Percentiles rank a stretch among this genome's conserved stretches.
phyloP scores from a whole-genome alignment of 1,140 invertebrate species.

The Ylistrum balloti region DNA sequence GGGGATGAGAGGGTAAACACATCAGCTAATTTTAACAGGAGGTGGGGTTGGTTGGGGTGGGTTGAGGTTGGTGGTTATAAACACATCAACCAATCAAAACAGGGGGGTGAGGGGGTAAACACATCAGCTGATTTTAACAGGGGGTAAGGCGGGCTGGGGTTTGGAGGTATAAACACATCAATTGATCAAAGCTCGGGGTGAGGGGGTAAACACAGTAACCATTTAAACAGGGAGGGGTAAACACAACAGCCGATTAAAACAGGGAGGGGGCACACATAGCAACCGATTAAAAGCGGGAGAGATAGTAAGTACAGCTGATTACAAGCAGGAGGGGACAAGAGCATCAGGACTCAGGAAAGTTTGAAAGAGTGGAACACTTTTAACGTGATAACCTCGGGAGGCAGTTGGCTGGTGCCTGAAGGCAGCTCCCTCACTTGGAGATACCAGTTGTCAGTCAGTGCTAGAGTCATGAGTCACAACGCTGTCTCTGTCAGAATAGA shows the following conservation, averaged over 20 bases:
- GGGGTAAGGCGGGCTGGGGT: too few species aligned
- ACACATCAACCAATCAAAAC: too few species aligned
- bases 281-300: too few species aligned
- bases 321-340: not conserved
- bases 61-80: too few species aligned
- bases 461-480: not conserved
- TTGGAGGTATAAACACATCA: too few species aligned
- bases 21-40: too few species aligned
- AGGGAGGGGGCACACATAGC: not conserved
- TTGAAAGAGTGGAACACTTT: not conserved
- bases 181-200: too few species aligned
- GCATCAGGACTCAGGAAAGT: not conserved
- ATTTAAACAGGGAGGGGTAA: not conserved
- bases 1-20: too few species aligned
- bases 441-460: not conserved
- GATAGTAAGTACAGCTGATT: not conserved
- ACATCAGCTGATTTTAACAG: too few species aligned
- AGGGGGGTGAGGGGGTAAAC: too few species aligned
- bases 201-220: too few species aligned
- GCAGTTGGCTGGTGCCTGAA: not conserved
- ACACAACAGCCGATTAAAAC: slow-evolving; percentile 1
- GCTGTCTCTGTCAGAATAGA: not conserved
- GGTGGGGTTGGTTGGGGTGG: too few species aligned
- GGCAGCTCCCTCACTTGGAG: not conserved
- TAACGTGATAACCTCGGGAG: not conserved